Percentiles rank a stretch among this genome's conserved stretches.
Conservation (phyloP, 2,888 invertebrate genomes). For the Artemia sinica region DNA sequence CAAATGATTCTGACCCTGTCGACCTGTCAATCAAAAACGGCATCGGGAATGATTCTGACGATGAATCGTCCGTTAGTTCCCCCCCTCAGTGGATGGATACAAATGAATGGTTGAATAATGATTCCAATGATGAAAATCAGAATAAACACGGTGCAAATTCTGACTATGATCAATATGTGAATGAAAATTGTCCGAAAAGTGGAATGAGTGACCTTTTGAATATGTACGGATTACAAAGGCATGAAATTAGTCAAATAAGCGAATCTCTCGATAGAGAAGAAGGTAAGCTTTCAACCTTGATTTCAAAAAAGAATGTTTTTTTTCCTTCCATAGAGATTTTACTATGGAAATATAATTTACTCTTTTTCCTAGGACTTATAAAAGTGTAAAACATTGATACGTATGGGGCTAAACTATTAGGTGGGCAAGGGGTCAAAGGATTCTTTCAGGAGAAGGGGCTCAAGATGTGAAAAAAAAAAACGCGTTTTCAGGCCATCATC, state of each 20-base stretch:
- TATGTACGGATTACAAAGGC: background rate
- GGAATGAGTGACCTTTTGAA: background rate
- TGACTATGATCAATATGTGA: background rate
- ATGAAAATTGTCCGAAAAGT: constrained; percentile 6
- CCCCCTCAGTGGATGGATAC: constrained; percentile 1
- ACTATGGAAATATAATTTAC: too few species aligned
- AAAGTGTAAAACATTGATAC: too few species aligned
- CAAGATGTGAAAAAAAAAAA: too few species aligned
- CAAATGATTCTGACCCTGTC: constrained; percentile 11
- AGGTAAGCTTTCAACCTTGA: background rate
- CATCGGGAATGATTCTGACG: background rate
- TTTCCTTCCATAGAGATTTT: too few species aligned
- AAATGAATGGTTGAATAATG: constrained; percentile 1
- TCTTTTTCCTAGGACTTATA: too few species aligned
- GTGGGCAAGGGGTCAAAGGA: too few species aligned
- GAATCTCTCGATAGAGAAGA: background rate
- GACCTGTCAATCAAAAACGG: background rate
- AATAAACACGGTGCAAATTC: background rate
- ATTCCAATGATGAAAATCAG: constrained; percentile 13
- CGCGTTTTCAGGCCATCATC: too few species aligned
- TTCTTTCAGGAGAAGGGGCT: too few species aligned
- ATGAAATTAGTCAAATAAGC: background rate
- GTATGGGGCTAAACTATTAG: too few species aligned
- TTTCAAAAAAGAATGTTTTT: too few species aligned
- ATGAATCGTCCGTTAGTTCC: background rate